Evolutionary conservation across 37 sponge, comb jelly and placozoan species (phyloP), one percentile per base, ranked within the genome.

Genomic region (Cladorhizidae sp.): DNA sequence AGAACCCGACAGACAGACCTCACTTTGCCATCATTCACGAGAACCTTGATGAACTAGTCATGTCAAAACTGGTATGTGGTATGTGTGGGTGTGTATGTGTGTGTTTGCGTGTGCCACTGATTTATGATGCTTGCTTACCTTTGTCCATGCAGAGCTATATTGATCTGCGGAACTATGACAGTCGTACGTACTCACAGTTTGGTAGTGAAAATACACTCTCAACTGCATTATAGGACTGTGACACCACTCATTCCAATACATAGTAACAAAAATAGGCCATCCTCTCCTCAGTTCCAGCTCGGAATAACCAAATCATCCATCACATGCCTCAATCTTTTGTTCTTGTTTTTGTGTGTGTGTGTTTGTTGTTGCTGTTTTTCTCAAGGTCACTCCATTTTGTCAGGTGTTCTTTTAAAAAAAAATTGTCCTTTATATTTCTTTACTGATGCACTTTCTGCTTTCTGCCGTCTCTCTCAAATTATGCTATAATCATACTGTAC

Each of bases 121-220:
- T 29, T 18, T 37, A 18, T 67, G 6, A 7, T 26, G 21, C 23
- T 23, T 40, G n/a, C 26, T 55, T 5, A 28, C 8, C 35, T 31
- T 83, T 43, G 1, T 57, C 38, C 40, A 25, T 50, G 41, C 59
- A 90, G 91, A 82, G 75, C 38, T 81, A 74, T 25, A 40, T 90
- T 73, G 86, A 90, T 68, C 64, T 86, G 3, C 26, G 74, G 54
- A 64, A 64, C 26, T 90, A 90, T 71, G 51, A 82, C 73, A 69
- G 52, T 5, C 35, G 38, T 12, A 74, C 35, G 33, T 90, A 85
- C 45, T 90, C 91, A 32, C 86, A 90, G 43, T 90, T 90, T 78
- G 90, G 83, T 32, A 73, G 74, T n/a, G 65, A 37, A 37, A 28
- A 45, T 8, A 57, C 70, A n/a, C 85, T 82, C 31, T 82, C 85